phyloP scores from a whole-genome alignment of 2,113 vertebrate species.

The Notothenia coriiceps region DNA sequence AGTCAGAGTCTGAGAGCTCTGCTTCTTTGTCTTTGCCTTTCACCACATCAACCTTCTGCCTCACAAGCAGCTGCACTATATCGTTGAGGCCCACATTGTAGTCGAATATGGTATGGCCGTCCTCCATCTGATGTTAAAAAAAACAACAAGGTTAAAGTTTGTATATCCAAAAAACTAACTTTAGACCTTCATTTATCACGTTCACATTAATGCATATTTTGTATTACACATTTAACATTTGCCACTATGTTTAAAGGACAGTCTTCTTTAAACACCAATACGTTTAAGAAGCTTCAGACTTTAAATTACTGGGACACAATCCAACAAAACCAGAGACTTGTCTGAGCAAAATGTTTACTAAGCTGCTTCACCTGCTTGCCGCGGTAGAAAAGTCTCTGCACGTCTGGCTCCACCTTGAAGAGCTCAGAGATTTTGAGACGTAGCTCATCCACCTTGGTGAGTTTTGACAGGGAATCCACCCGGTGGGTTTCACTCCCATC shows the following conservation, averaged over 20 bases:
- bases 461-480: constrained; percentile 93
- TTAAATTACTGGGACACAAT: background rate
- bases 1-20: constrained; percentile 94
- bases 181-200: background rate
- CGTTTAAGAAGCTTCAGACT: background rate
- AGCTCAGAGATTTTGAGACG: constrained; percentile 89
- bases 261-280: background rate
- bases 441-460: constrained; percentile 95
- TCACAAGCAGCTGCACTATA: constrained; percentile 93
- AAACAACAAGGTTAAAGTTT: background rate
- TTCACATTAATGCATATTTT: background rate
- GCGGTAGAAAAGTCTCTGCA: constrained; percentile 94
- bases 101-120: constrained; percentile 96
- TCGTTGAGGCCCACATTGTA: constrained; percentile 95
- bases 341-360: background rate
- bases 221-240: too few species aligned
- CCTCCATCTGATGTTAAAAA: constrained; percentile 89
- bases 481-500: constrained; percentile 93
- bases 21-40: constrained; percentile 89
- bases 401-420: constrained; percentile 89
- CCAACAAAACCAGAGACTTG: background rate
- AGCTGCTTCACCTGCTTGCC: constrained; percentile 91
- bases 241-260: background rate
- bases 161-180: too few species aligned
- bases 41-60: constrained; percentile 79